Evolutionary conservation across 2,797 vertebrate genomes (phyloP).

Genomic region (Phoeniculus purpureus): DNA sequence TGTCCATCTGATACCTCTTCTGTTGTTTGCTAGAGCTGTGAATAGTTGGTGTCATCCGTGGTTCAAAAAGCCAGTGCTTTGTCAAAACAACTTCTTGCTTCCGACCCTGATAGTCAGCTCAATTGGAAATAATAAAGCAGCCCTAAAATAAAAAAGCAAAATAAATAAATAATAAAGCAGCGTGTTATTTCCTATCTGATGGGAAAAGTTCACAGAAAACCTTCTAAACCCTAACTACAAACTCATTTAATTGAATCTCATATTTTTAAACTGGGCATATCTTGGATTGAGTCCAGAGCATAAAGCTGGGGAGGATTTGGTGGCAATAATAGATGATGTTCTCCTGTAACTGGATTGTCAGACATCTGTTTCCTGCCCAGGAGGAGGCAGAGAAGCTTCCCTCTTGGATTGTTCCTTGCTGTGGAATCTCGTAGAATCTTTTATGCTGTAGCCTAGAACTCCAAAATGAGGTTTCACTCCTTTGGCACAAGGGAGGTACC

Average conservation of each 20-base stretch:
- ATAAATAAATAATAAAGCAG: not conserved
- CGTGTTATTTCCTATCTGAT: not conserved
- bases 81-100: not conserved
- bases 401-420: not conserved
- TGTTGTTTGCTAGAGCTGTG: not conserved
- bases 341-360: not conserved
- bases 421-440: not conserved
- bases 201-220: not conserved
- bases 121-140: not conserved
- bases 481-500: not conserved
- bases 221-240: not conserved
- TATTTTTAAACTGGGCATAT: not conserved
- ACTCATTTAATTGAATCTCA: not conserved
- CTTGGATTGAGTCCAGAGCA: not conserved
- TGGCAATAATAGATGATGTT: not conserved
- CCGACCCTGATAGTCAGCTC: not conserved
- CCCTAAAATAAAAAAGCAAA: not conserved
- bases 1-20: accelerated
- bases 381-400: not conserved
- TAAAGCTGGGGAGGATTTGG: not conserved
- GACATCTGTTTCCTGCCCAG: not conserved
- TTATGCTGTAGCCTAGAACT: not conserved
- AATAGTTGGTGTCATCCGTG: not conserved
- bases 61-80: not conserved
- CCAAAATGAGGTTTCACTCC: not conserved